A percentile compares a stretch with the other conserved stretches of the same genome.
Evolutionary conservation across 2,113 vertebrate species (phyloP).

Genomic region (Chloebia gouldiae): DNA sequence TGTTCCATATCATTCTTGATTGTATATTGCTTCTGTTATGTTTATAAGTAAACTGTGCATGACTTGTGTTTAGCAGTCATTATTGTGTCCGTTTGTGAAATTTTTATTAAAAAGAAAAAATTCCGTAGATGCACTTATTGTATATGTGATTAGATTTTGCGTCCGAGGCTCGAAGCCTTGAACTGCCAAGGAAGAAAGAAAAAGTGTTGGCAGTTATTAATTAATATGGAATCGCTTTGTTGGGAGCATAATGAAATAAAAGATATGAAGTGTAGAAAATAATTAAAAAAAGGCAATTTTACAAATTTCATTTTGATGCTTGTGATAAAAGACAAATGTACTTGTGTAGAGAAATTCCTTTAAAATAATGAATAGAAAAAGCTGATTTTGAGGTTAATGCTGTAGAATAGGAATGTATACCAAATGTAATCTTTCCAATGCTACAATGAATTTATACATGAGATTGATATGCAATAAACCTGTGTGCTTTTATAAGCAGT

Average conservation of each 20-base stretch:
- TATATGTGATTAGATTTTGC: slow-evolving; percentile 88
- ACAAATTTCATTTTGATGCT: slow-evolving; percentile 89
- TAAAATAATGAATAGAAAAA: slow-evolving; percentile 78
- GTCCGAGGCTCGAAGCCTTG: slow-evolving; percentile 82
- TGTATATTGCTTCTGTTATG: slow-evolving; percentile 98
- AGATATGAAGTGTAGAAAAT: slow-evolving; percentile 66
- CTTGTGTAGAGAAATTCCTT: slow-evolving; percentile 91
- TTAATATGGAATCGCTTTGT: slow-evolving; percentile 79
- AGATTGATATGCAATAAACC: slow-evolving; percentile 99
- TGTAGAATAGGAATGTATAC: slow-evolving; percentile 98
- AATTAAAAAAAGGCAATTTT: slow-evolving; percentile 68
- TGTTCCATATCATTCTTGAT: slow-evolving; percentile 86
- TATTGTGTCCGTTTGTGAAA: slow-evolving; percentile 95
- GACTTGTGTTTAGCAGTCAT: slow-evolving; percentile 94
- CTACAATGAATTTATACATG: slow-evolving; percentile 99
- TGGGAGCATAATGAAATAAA: slow-evolving; percentile 65
- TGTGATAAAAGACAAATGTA: slow-evolving; percentile 89
- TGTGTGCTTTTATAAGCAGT: slow-evolving; percentile 94
- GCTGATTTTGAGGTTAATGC: slow-evolving; percentile 93
- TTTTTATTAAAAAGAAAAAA: slow-evolving; percentile 79
- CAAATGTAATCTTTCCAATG: slow-evolving; percentile 99
- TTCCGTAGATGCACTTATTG: slow-evolving; percentile 95
- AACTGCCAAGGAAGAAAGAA: slow-evolving; percentile 74
- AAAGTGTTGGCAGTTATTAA: slow-evolving; percentile 75
- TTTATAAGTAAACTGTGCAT: slow-evolving; percentile 96